These are phyloP conservation scores for Oreochromis spilurus DNA, from an alignment of 2,113 vertebrate genomes.

Conservation along the genomic window DNA sequence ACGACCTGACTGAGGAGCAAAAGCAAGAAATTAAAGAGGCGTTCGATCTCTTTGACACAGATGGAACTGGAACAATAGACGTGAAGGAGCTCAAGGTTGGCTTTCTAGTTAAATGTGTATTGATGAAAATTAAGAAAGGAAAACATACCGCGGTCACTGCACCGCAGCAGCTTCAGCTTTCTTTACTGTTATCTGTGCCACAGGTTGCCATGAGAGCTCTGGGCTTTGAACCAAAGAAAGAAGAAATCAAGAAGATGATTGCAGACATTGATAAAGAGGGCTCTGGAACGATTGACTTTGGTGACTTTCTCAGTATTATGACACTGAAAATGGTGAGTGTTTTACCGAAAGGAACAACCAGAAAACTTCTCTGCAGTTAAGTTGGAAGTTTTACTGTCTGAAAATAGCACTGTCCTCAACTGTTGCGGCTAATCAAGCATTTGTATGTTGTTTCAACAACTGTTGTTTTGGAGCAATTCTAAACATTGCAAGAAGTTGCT, in stretches of 20 bases:
- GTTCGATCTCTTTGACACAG: slow-evolving; percentile 89
- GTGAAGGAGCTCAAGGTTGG: slow-evolving; percentile 90
- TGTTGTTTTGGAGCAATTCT: not conserved
- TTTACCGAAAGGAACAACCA: not conserved
- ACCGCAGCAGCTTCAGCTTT: not conserved
- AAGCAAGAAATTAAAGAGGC: slow-evolving; percentile 91
- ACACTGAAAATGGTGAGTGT: slow-evolving; percentile 85
- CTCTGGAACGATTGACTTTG: slow-evolving; percentile 81
- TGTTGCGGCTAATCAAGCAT: not conserved
- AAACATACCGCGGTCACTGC: not conserved
- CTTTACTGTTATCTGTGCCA: not conserved
- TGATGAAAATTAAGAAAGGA: not conserved
- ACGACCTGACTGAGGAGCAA: slow-evolving; percentile 85
- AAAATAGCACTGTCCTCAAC: not conserved
- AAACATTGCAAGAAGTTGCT: not conserved
- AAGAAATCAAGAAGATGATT: slow-evolving; percentile 90
- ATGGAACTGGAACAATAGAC: slow-evolving; percentile 86
- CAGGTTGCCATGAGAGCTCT: slow-evolving; percentile 91
- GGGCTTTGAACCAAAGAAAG: slow-evolving; percentile 94
- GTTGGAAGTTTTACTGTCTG: not conserved
- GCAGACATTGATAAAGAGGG: slow-evolving; percentile 85
- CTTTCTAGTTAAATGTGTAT: not conserved
- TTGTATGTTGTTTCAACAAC: not conserved
- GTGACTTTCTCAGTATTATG: slow-evolving; percentile 87
- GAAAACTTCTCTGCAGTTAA: not conserved